Percentiles rank a stretch among this genome's conserved stretches.
Conservation (phyloP, 1,140 invertebrate species). For the Helicoverpa armigera region DNA sequence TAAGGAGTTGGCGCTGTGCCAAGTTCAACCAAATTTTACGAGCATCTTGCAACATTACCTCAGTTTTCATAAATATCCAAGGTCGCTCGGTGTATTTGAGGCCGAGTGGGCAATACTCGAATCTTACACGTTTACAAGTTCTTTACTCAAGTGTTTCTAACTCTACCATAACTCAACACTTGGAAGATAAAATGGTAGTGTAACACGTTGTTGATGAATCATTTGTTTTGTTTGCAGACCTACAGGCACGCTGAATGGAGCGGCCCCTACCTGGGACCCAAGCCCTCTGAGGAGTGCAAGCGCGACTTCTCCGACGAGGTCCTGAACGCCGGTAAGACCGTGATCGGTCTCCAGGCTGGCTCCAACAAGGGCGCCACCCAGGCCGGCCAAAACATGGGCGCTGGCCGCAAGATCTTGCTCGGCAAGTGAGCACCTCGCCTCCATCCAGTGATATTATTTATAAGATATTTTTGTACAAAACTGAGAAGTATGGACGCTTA, state of each 20-base stretch:
- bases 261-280: slow-evolving; percentile 96
- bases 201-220: background rate
- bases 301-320: slow-evolving; percentile 97
- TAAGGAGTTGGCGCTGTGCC: slow-evolving; percentile 74
- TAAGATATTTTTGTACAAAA: slow-evolving; percentile 81
- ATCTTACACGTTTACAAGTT: slow-evolving; percentile 39
- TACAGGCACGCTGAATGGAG: slow-evolving; percentile 96
- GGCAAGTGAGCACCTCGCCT: slow-evolving; percentile 90
- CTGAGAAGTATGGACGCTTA: slow-evolving; percentile 73
- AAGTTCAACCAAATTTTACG: slow-evolving; percentile 78
- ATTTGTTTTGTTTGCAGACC: slow-evolving; percentile 87
- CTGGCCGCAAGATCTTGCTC: slow-evolving; percentile 95
- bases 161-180: slow-evolving; percentile 5
- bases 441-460: slow-evolving; percentile 82
- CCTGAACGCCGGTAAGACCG: slow-evolving; percentile 94
- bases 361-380: slow-evolving; percentile 98
- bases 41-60: slow-evolving; percentile 79
- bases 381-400: slow-evolving; percentile 97
- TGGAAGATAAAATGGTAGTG: too few species aligned
- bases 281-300: slow-evolving; percentile 96
- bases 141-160: background rate
- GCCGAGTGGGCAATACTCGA: slow-evolving; percentile 55
- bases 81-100: slow-evolving; percentile 59
- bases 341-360: slow-evolving; percentile 98
- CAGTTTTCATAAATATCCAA: slow-evolving; percentile 83